A percentile compares a stretch with the other conserved stretches of the same genome.
Evolutionary conservation across 92 coral and sea anemone species (phyloP).

Genomic region (Porites lobata): DNA sequence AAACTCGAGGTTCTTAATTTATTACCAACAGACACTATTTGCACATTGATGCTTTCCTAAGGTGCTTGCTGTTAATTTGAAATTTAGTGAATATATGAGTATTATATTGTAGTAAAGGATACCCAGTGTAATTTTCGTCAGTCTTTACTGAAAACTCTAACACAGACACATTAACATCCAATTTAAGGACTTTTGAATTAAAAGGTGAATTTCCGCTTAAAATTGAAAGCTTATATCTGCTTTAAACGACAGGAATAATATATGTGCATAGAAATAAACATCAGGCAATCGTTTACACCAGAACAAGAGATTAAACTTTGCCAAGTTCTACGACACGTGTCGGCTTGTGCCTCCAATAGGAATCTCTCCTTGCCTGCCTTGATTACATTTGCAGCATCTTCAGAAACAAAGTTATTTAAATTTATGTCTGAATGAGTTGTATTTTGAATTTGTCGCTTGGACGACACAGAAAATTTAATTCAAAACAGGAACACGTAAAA

Average conservation of each 20-base stretch:
- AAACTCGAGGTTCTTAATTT: background rate
- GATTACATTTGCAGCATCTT: slow-evolving; percentile 13
- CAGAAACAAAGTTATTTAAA: slow-evolving; percentile 48
- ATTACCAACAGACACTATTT: background rate
- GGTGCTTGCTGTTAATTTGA: slow-evolving; percentile 19
- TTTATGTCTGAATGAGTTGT: slow-evolving; percentile 21
- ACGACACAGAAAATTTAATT: slow-evolving; percentile 6
- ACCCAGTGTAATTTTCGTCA: no score
- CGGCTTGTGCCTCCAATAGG: slow-evolving; percentile 31
- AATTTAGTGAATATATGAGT: slow-evolving; percentile 11
- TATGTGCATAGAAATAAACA: slow-evolving; percentile 20
- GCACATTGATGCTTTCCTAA: slow-evolving; percentile 11
- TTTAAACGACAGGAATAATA: background rate
- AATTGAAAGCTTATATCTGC: background rate
- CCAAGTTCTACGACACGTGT: slow-evolving; percentile 41
- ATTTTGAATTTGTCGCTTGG: slow-evolving; percentile 37
- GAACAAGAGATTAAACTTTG: slow-evolving; percentile 7
- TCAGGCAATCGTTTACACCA: slow-evolving; percentile 10
- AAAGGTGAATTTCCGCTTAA: background rate
- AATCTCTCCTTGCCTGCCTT: background rate
- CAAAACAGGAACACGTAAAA: background rate
- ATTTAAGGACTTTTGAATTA: background rate
- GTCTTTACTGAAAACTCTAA: no score
- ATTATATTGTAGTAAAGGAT: background rate
- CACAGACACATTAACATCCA: background rate